Evolutionary conservation across 2,113 vertebrate genomes (phyloP).

Genomic region (Microcebus jonahi): DNA sequence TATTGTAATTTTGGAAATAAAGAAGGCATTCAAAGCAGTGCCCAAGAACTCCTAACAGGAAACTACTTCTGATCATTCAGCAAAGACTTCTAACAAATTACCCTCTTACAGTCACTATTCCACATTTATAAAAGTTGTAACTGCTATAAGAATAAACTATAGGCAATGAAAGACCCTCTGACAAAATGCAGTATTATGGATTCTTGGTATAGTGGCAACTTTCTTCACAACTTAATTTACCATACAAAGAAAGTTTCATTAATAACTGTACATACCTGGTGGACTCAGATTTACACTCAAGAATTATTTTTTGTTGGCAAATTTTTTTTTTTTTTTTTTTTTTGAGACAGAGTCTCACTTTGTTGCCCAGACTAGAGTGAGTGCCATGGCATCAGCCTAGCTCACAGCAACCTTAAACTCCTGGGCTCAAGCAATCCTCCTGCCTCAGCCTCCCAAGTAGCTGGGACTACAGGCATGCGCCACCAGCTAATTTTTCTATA

Average conservation of each 20-base stretch:
- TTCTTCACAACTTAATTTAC: not conserved
- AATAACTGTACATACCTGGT: not conserved
- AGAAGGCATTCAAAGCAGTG: conserved; percentile 67
- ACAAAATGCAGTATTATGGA: conserved; percentile 18
- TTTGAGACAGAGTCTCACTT: no score
- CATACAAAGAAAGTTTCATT: not conserved
- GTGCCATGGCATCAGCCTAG: no score
- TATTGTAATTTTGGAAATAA: conserved; percentile 68
- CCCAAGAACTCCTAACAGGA: conserved; percentile 50
- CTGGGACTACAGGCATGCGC: no score
- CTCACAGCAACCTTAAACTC: no score
- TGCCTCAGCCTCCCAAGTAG: no score
- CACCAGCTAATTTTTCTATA: no score
- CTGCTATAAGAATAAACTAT: not conserved
- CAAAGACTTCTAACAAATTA: conserved; percentile 66
- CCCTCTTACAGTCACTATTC: conserved; percentile 35
- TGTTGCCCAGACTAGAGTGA: no score
- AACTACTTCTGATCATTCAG: conserved; percentile 59
- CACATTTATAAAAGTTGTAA: conserved; percentile 27
- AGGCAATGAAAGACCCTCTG: not conserved
- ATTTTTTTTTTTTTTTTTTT: not conserved
- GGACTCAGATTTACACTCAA: not conserved
- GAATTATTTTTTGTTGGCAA: conserved; percentile 10
- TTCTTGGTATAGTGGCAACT: not conserved
- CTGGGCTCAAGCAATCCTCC: no score